Evolutionary conservation across 2,113 vertebrate species (phyloP), one percentile per base, ranked within the genome.

Genomic region (Danionella cerebrum): DNA sequence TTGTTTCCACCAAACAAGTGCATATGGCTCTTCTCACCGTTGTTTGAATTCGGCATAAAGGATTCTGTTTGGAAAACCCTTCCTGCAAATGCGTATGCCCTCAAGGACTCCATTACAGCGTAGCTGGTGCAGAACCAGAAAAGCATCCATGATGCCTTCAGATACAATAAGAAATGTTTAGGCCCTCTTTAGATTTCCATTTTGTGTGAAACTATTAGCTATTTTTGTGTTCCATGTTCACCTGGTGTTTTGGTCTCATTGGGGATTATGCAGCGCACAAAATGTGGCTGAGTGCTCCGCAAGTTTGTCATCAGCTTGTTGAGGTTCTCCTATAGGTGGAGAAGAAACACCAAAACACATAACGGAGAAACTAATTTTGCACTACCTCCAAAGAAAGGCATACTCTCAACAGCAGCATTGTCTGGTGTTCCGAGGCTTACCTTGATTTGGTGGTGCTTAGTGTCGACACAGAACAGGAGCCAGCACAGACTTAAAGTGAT

Each of bases 401-500:
- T n/a, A n/a, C n/a, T n/a, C n/a, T n/a, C n/a, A n/a, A n/a, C n/a
- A n/a, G n/a, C n/a, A n/a, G 22, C 24, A n/a, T 18, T 22, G 13
- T 13, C 22, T 7, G 6, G 6, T 36, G 14, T 21, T 69, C 6
- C 2, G 5, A 41, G 2, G 44, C 48, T 42, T 53, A 63, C 57
- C 45, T 18, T 14, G 9, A 42, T 2, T 44, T 14, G 45, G 7
- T 33, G 57, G 21, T 47, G 44, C 22, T 29, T 24, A 25, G 10
- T 35, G 31, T 35, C 11, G 76, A 45, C 18, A 64, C 13, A 45
- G 86, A 87, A 85, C 83, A 79, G 87, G 91, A 95, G 87, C 88
- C 86, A 97, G 95, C 93, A 96, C 94, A 97, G 95, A 98, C 95
- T 98, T 97, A 95, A 93, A 95, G 94, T 98, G 95, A 98, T 98